A percentile compares a stretch with the other conserved stretches of the same genome.
These are phyloP conservation scores for Rhodinocichla rosea DNA, from an alignment of 2,113 vertebrate genomes.

Conservation along the genomic window DNA sequence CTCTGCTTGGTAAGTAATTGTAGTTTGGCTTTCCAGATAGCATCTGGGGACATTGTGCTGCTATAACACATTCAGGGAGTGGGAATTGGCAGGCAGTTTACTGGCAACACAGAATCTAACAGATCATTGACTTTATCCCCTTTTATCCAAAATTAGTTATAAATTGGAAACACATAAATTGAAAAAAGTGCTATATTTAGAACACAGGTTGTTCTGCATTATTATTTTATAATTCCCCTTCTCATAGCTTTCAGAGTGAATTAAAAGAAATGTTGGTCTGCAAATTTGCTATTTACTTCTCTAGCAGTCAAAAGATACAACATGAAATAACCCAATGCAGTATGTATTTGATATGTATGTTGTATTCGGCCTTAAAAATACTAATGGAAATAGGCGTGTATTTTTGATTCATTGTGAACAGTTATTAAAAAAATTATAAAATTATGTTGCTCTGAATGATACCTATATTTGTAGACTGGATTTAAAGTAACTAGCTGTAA, in stretches of 20 bases:
- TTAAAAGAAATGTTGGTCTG: background rate
- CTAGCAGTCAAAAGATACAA: background rate
- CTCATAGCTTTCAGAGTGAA: background rate
- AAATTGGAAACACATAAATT: background rate
- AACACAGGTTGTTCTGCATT: background rate
- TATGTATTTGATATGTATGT: background rate
- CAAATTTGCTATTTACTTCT: background rate
- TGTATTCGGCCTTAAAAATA: background rate
- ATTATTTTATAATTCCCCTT: background rate
- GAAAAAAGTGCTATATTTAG: background rate
- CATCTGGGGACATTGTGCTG: background rate
- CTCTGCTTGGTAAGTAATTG: background rate
- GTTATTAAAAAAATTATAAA: background rate
- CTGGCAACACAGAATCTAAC: background rate
- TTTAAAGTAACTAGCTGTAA: background rate
- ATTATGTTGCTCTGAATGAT: background rate
- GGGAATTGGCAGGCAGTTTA: background rate
- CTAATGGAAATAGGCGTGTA: background rate
- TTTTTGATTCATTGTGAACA: background rate
- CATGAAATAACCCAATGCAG: background rate
- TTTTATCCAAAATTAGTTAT: background rate
- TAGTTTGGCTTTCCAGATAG: background rate
- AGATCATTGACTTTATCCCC: background rate
- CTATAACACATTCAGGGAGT: background rate
- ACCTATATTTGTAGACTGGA: background rate